A percentile compares a stretch with the other conserved stretches of the same genome.
These are phyloP conservation scores for Anthonomus grandis DNA, from an alignment of 1,140 invertebrate genomes.

Conservation along the genomic window DNA sequence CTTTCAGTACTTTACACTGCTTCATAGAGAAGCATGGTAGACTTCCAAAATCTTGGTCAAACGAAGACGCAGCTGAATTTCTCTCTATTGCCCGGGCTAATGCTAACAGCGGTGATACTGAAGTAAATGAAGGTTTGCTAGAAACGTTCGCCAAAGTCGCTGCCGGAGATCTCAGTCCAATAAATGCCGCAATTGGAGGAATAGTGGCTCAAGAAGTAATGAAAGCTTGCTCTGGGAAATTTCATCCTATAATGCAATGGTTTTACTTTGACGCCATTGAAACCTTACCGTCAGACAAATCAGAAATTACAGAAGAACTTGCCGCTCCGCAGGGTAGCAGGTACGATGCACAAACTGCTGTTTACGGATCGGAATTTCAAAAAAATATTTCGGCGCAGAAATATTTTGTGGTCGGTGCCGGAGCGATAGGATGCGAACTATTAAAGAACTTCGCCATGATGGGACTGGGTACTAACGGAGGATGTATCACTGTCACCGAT, in stretches of 20 bases:
- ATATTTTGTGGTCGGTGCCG: constrained; percentile 89
- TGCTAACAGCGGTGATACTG: constrained; percentile 57
- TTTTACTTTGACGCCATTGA: constrained; percentile 96
- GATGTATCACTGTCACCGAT: constrained; percentile 86
- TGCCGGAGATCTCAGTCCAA: constrained; percentile 83
- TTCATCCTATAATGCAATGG: constrained; percentile 93
- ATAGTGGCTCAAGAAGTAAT: constrained; percentile 96
- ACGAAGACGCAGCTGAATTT: constrained; percentile 75
- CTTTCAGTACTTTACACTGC: constrained; percentile 78
- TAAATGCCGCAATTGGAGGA: constrained; percentile 93
- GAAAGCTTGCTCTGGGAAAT: constrained; percentile 98
- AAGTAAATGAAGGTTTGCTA: constrained; percentile 72
- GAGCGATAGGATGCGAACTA: constrained; percentile 98
- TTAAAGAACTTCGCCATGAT: constrained; percentile 99
- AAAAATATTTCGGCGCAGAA: constrained; percentile 70
- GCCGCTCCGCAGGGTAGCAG: constrained; percentile 69
- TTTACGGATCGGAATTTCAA: constrained; percentile 91
- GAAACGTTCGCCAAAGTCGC: constrained; percentile 73
- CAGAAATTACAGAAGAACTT: constrained; percentile 65
- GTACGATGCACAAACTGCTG: constrained; percentile 90
- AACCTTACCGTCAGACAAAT: constrained; percentile 73
- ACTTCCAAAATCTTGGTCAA: constrained; percentile 75
- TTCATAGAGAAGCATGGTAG: constrained; percentile 60
- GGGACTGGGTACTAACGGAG: constrained; percentile 77
- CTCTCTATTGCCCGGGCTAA: constrained; percentile 64